Evolutionary conservation across 2,888 invertebrate genomes (phyloP).

Genomic region (Eilema sororculum): DNA sequence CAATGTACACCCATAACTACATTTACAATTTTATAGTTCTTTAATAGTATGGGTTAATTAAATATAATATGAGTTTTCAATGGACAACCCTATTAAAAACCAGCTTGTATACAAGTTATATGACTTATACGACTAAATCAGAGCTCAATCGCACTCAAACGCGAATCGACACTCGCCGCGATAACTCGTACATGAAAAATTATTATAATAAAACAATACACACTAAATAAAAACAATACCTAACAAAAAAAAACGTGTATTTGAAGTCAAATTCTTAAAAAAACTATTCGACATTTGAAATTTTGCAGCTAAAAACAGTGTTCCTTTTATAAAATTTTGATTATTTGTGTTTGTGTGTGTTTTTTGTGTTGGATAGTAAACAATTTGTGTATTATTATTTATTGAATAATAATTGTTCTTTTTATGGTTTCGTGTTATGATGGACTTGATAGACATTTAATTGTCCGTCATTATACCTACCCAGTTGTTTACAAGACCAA

Average conservation of each 20-base stretch:
- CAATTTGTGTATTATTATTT: constrained; percentile 11
- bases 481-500: constrained; percentile 26
- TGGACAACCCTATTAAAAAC: constrained; percentile 7
- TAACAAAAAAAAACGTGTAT: background rate
- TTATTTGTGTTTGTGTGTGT: constrained; percentile 7
- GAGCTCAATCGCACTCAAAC: constrained; percentile 14
- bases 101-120: background rate
- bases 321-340: constrained; percentile 15
- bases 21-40: no score
- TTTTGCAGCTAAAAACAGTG: constrained; percentile 7
- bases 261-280: background rate
- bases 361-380: constrained; percentile 5
- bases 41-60: no score
- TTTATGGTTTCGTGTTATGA: constrained; percentile 22
- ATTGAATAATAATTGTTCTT: constrained; percentile 18
- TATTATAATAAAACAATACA: constrained; percentile 9
- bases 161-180: constrained; percentile 6
- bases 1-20: no score
- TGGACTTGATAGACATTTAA: constrained; percentile 34
- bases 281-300: constrained; percentile 8
- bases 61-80: no score
- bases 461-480: constrained; percentile 31
- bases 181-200: background rate
- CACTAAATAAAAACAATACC: constrained; percentile 5
- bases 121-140: background rate